Evolutionary conservation across 2,797 vertebrate genomes (phyloP), one percentile per base, ranked within the genome.

Genomic region (Gadopsis bispinosus): DNA sequence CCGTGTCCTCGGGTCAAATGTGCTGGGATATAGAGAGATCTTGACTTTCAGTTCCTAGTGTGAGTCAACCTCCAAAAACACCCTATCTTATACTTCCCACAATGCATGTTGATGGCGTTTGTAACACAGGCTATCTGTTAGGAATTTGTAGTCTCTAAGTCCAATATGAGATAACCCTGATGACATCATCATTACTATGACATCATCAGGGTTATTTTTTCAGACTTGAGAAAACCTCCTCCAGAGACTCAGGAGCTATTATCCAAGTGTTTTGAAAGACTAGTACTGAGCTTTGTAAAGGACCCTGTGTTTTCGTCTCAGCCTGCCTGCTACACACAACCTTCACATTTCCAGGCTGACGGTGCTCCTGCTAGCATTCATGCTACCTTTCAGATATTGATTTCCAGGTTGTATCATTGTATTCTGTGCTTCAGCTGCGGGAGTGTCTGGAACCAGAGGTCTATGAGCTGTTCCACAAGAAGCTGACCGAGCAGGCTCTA

Each of bases 401-500:
- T 45, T n/a, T 37, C 5, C 7, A 3, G 11, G 3, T 55, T 67
- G 10, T 37, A 0, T 55, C 50, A 1, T 43, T 70, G 51, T 59
- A 1, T 58, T n/a, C 0, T 76, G 31, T 78, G 33, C 53, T 79
- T 19, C 77, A 98, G 97, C 93, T 98, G 45, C 91, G 97, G 7
- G 96, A 97, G 47, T 97, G 96, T 85, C 93, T 98, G 41, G 97
- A 97, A 75, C 91, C 89, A 0, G 97, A 98, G 39, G 97, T 97
- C 8, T 98, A 97, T 1, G 95, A 96, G 2, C 93, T 98, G 6
- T 98, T 98, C 86, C 96, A 97, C 60, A 97, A 97, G 92, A 98
- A 98, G 86, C 93, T 98, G 83, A 97, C 96, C 0, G 97, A 98
- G 56, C 95, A 95, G 60, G 97, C 96, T 7, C 95, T 98, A 0